Base-by-base conservation (phyloP, 2,113 vertebrate genomes). In the Diphyllodes magnificus region DNA sequence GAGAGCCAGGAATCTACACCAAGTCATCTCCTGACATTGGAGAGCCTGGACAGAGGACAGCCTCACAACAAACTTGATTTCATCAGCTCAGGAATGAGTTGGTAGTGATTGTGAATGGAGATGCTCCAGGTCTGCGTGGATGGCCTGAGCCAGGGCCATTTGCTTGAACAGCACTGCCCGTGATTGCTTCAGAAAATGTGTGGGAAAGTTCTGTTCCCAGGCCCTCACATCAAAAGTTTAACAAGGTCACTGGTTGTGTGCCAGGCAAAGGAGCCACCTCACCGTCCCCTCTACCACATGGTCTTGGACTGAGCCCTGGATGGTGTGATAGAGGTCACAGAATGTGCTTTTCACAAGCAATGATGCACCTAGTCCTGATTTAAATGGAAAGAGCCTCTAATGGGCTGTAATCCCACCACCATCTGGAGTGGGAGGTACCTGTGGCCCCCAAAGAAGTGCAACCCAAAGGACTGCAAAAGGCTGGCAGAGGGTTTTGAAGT, bases 251-350 rank as follows among this genome's bases (percentile, higher is more conserved):
- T 51, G 11, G 3, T 8, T 33, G 15, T 4, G 2, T 21, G 14
- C 42, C 44, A 10, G 13, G 8, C 7, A 19, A 75, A 82, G 39
- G 18, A 80, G 15, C 10, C 7, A 4, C 39, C 14, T 72, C 21
- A 8, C 39, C 0, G 0, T 33, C 22, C 31, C 31, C n/a, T 44
- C 50, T 39, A 8, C 66, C 14, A 31, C 20, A 22, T 1, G 1
- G 16, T 17, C 42, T 45, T 5, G 4, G 35, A 15, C 30, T 4
- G 15, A 90, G 27, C 13, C 10, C 15, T 16, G 3, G 24, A 54
- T 9, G 30, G 9, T 40, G n/a, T 31, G 54, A 35, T 2, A 42
- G 47, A 68, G n/a, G 40, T 42, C 47, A 53, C 47, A 54, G 39
- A 75, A 39, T 6, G 31, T 39, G 33, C 30, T 47, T n/a, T 81